These are phyloP conservation scores for Xenopus tropicalis DNA, from an alignment of 2,113 vertebrate species.

Conservation along the genomic window UCB_Xtro_10.0 CM004448.2:68222001-68222500, in stretches of 20 bases:
- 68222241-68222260: conserved; percentile 6
- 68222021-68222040: conserved; percentile 9
- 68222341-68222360: not conserved
- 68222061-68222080: conserved; percentile 23
- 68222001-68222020: conserved; percentile 38
- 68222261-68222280: not conserved
- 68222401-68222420: no score
- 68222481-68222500: no score
- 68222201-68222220: not conserved
- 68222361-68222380: not conserved
- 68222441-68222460: no score
- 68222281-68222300: not conserved
- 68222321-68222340: not conserved
- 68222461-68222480: no score
- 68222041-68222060: conserved; percentile 11
- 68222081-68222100: not conserved
- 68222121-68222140: conserved; percentile 2
- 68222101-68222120: not conserved
- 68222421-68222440: no score
- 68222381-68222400: not conserved
- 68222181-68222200: conserved; percentile 14
- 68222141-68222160: not conserved
- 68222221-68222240: conserved; percentile 13
- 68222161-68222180: not conserved
- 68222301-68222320: not conserved